Conservation (phyloP, 2,888 invertebrate genomes). For the Netelia inedita region DNA sequence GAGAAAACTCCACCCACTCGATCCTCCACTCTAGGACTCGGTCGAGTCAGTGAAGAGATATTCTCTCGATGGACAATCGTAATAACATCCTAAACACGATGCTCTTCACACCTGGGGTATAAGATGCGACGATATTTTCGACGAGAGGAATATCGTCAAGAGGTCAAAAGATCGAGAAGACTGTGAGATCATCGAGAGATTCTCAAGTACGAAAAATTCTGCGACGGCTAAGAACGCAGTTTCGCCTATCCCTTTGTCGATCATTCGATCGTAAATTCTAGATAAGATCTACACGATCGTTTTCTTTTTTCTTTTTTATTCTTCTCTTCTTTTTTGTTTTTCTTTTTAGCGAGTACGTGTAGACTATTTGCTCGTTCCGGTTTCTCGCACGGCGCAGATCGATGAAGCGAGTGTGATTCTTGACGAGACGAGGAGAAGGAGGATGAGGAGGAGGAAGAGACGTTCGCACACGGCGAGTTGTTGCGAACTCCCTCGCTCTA, state of each 20-base stretch:
- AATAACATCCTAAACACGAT: no score
- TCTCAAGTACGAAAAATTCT: neutral
- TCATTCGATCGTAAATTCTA: neutral
- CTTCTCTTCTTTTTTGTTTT: constrained; percentile 6
- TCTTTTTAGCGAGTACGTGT: constrained; percentile 2
- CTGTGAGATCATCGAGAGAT: neutral
- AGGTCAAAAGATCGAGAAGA: neutral
- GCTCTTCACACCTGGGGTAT: no score
- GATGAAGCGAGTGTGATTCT: constrained; percentile 8
- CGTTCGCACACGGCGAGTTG: neutral
- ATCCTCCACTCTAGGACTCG: neutral
- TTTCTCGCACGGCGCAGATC: constrained; percentile 1
- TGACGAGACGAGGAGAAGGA: neutral
- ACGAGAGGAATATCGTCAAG: neutral
- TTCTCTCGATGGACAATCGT: no score
- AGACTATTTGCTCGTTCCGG: neutral
- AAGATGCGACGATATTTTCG: no score
- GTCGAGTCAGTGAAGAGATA: neutral
- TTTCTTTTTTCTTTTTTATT: neutral
- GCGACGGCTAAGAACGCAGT: neutral
- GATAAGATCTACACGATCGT: neutral
- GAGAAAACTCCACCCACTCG: no score
- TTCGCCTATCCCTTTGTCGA: no score
- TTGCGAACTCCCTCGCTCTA: constrained; percentile 7
- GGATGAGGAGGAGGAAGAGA: neutral